Conservation (phyloP, 2,113 vertebrate species). For the Actinemys pallida region DNA sequence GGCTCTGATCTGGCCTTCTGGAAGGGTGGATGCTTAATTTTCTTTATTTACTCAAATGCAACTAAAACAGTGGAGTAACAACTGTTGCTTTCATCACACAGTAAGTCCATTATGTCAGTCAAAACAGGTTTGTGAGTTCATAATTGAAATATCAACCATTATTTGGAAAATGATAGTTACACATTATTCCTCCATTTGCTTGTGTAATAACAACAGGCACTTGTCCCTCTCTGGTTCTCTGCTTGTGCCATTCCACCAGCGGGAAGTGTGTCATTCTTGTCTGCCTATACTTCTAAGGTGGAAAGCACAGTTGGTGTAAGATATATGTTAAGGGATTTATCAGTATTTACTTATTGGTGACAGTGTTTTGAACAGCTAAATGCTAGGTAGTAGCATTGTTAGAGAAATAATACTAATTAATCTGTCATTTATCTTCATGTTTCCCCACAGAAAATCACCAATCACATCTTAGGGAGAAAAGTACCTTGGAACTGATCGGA, state of each 20-base stretch:
- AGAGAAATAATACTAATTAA: neutral
- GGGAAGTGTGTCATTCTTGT: neutral
- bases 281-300: neutral
- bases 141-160: neutral
- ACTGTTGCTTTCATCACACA: neutral
- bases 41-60: neutral
- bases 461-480: conserved; percentile 80
- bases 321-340: neutral
- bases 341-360: neutral
- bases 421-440: conserved; percentile 14
- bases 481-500: conserved; percentile 78
- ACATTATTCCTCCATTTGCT: neutral
- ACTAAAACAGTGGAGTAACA: neutral
- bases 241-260: neutral
- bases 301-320: neutral
- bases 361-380: neutral
- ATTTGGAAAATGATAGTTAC: neutral
- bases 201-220: neutral
- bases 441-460: conserved; percentile 80
- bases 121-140: neutral
- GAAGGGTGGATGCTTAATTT: neutral
- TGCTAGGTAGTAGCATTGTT: too few relatives aligned
- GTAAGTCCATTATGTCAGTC: neutral
- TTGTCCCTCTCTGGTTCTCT: neutral
- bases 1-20: neutral